Conservation (phyloP, 2,113 vertebrate species). For the Sylvietta virens region DNA sequence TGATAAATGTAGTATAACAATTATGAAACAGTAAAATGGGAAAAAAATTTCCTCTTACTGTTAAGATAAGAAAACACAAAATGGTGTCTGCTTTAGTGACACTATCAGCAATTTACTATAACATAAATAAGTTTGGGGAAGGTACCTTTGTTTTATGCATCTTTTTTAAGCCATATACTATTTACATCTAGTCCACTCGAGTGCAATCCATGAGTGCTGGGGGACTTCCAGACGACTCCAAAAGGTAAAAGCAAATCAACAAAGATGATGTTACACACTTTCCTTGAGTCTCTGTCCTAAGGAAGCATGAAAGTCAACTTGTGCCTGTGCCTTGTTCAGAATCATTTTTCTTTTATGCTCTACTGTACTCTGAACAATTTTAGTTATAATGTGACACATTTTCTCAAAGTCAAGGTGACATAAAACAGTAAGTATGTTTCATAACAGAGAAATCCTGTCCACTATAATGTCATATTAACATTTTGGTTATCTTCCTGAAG, state of each 20-base stretch:
- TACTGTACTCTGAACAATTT: slow-evolving; percentile 49
- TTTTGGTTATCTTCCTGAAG: slow-evolving; percentile 9
- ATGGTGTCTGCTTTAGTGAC: background rate
- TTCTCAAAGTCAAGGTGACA: slow-evolving; percentile 65
- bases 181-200: background rate
- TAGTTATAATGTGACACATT: slow-evolving; percentile 51
- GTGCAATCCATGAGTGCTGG: background rate
- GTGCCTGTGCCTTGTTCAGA: slow-evolving; percentile 2
- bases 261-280: slow-evolving; percentile 16
- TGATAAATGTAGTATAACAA: background rate
- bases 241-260: slow-evolving; percentile 39
- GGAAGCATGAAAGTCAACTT: slow-evolving; percentile 55
- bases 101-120: background rate
- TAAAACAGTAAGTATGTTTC: slow-evolving; percentile 42
- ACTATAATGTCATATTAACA: slow-evolving; percentile 8
- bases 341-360: slow-evolving; percentile 60
- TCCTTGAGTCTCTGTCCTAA: slow-evolving; percentile 35
- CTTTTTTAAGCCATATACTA: background rate
- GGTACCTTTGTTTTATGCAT: background rate
- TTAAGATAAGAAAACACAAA: background rate
- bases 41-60: background rate
- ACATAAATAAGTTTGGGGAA: background rate
- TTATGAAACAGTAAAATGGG: background rate
- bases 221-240: background rate
- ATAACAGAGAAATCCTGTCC: slow-evolving; percentile 54